Percentiles rank a stretch among this genome's conserved stretches.
Evolutionary conservation across 2,888 invertebrate genomes (phyloP).

Genomic region (Leucozona laternaria): DNA sequence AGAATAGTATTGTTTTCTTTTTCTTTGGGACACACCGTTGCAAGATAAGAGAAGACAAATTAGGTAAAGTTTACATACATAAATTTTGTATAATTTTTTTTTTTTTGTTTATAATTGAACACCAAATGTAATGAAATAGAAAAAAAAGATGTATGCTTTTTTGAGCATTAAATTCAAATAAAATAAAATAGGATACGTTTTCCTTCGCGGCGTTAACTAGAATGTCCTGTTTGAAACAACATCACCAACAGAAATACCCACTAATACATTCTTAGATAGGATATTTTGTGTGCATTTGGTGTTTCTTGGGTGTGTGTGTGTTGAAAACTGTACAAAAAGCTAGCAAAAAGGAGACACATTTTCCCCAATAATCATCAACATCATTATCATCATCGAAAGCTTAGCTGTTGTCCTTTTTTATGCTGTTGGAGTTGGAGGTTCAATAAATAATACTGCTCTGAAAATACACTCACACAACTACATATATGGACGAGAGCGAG

Average conservation of each 20-base stretch:
- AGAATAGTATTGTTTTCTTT: not conserved
- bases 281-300: not conserved
- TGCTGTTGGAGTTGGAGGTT: conserved; percentile 14
- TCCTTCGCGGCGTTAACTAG: conserved; percentile 70
- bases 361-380: conserved; percentile 39
- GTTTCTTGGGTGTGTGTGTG: not conserved
- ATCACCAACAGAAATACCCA: conserved; percentile 62
- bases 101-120: not conserved
- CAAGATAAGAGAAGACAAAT: not conserved
- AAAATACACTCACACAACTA: conserved; percentile 5
- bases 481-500: not conserved
- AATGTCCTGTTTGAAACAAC: conserved; percentile 58
- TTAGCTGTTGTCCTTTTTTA: conserved; percentile 48
- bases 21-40: not conserved
- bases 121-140: conserved; percentile 35
- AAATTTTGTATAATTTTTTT: not conserved
- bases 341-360: conserved; percentile 38
- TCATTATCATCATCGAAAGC: conserved; percentile 49
- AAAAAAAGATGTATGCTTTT: conserved; percentile 63
- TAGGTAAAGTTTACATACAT: not conserved
- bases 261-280: conserved; percentile 35
- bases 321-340: conserved; percentile 38
- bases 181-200: conserved; percentile 71
- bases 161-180: conserved; percentile 61
- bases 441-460: conserved; percentile 37